These are phyloP conservation scores for Cryptosula pallasiana DNA, from an alignment of 2,888 invertebrate species.

Conservation along the genomic window DNA sequence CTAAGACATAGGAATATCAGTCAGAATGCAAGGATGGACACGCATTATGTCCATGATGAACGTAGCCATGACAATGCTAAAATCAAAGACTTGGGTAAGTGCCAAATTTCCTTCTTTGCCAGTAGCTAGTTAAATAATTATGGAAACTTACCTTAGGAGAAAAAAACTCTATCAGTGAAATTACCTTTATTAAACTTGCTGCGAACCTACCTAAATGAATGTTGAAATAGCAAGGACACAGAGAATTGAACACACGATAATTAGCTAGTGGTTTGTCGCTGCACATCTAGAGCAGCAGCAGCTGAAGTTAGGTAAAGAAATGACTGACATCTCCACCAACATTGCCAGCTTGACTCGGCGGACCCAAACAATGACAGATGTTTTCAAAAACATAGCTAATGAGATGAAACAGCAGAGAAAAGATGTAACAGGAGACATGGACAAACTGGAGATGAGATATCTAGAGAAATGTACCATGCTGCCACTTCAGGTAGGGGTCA, in stretches of 20 bases:
- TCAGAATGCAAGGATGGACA: slow-evolving; percentile 11
- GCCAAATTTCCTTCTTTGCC: too few relatives aligned
- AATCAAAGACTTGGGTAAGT: not conserved
- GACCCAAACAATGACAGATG: slow-evolving; percentile 11
- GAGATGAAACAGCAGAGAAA: slow-evolving; percentile 11
- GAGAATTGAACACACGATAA: too few relatives aligned
- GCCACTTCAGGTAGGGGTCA: slow-evolving; percentile 13
- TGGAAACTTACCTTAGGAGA: too few relatives aligned
- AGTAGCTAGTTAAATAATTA: too few relatives aligned
- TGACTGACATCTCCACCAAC: not conserved
- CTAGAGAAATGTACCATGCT: not conserved
- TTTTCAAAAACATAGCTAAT: not conserved
- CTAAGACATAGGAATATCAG: slow-evolving; percentile 1
- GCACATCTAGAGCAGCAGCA: not conserved
- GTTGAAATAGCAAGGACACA: too few relatives aligned
- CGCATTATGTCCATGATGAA: slow-evolving; percentile 9
- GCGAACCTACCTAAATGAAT: too few relatives aligned
- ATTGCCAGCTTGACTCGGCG: not conserved
- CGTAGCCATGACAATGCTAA: not conserved
- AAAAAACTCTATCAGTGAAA: too few relatives aligned
- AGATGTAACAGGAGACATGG: not conserved
- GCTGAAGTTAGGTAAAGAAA: slow-evolving; percentile 3
- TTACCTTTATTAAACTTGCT: too few relatives aligned
- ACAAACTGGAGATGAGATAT: slow-evolving; percentile 11
- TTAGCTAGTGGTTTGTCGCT: too few relatives aligned